Evolutionary conservation across 2,888 invertebrate genomes (phyloP).

Genomic region (Sinodicranocentrus sp.): DNA sequence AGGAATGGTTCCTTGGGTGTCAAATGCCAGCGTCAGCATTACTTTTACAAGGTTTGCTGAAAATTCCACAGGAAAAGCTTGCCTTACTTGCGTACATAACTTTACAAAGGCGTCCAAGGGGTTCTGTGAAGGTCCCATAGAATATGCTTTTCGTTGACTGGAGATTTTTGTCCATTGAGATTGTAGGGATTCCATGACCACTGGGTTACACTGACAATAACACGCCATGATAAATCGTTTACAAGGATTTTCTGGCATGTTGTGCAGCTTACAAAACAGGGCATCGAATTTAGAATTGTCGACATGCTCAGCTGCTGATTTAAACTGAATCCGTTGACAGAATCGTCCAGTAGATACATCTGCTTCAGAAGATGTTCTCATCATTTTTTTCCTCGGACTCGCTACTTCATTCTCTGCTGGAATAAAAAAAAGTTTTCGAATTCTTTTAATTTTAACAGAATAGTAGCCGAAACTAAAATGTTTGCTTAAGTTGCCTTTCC

Average conservation of each 20-base stretch:
- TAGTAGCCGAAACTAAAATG: too few species aligned
- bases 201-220: neutral
- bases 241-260: conserved; percentile 1
- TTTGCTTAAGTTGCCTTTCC: too few species aligned
- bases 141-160: neutral
- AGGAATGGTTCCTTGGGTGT: conserved; percentile 9
- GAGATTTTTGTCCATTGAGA: conserved; percentile 6
- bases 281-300: too few species aligned
- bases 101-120: conserved; percentile 38
- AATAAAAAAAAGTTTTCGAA: too few species aligned
- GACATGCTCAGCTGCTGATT: neutral
- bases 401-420: neutral
- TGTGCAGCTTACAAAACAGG: neutral
- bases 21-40: conserved; percentile 14
- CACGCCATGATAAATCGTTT: neutral
- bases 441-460: too few species aligned
- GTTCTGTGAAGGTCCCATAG: neutral
- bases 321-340: neutral
- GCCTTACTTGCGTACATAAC: neutral
- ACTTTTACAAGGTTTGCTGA: neutral
- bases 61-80: neutral
- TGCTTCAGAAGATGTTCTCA: neutral
- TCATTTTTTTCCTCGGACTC: neutral
- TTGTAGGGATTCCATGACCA: neutral
- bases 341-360: neutral